A percentile compares a stretch with the other conserved stretches of the same genome.
Evolutionary conservation across 2,888 invertebrate species (phyloP).

Genomic region (Pollenia griseotomentosa): DNA sequence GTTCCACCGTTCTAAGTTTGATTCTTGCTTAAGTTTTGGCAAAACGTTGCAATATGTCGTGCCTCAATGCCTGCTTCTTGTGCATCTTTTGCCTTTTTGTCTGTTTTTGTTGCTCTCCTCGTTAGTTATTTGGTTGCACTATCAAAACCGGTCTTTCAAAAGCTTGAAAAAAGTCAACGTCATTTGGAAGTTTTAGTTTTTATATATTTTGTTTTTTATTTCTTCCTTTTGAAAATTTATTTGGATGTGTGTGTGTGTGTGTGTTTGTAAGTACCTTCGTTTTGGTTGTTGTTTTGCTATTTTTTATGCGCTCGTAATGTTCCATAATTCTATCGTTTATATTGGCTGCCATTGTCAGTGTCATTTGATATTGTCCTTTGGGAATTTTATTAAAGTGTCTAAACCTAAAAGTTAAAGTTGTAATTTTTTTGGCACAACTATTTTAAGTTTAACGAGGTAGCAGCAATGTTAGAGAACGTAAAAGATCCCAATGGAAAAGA

Average conservation of each 20-base stretch:
- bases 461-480: neutral
- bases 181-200: slow-evolving; percentile 62
- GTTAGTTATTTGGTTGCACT: slow-evolving; percentile 12
- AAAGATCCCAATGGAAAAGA: slow-evolving; percentile 20
- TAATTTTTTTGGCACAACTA: slow-evolving; percentile 56
- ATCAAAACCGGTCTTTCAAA: slow-evolving; percentile 56
- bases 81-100: slow-evolving; percentile 41
- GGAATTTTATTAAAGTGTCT: slow-evolving; percentile 73
- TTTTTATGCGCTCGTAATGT: slow-evolving; percentile 55
- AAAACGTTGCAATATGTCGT: slow-evolving; percentile 58
- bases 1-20: slow-evolving; percentile 22
- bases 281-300: slow-evolving; percentile 32
- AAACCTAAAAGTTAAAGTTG: slow-evolving; percentile 59
- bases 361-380: slow-evolving; percentile 72
- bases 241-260: slow-evolving; percentile 38
- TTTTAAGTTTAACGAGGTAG: slow-evolving; percentile 54
- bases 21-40: slow-evolving; percentile 50
- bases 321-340: slow-evolving; percentile 66
- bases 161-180: slow-evolving; percentile 56
- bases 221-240: slow-evolving; percentile 13
- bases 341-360: slow-evolving; percentile 69
- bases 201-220: slow-evolving; percentile 10
- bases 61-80: slow-evolving; percentile 21
- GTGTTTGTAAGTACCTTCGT: slow-evolving; percentile 37
- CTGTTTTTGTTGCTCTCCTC: slow-evolving; percentile 12